phyloP scores from a whole-genome alignment of 2,113 vertebrate genomes.

The Numenius arquata region DNA sequence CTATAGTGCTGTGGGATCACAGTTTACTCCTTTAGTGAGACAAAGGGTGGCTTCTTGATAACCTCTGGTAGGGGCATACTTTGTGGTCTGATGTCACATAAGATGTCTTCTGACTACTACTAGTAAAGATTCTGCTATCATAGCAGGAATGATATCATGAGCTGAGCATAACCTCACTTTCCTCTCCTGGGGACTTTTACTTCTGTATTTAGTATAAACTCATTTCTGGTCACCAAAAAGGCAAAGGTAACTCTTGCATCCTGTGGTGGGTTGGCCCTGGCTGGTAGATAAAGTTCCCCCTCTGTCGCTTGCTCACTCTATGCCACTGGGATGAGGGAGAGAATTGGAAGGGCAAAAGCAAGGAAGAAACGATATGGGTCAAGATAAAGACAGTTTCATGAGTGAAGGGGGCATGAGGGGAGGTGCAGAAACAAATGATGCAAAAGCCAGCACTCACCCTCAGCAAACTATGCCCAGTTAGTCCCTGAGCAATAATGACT shows the following conservation, averaged over 20 bases:
- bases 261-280: background rate
- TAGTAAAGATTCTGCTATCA: background rate
- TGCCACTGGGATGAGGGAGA: background rate
- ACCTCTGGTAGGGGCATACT: background rate
- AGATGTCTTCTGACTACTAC: background rate
- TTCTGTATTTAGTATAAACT: background rate
- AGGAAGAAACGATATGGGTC: background rate
- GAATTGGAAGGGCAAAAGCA: background rate
- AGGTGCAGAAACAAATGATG: background rate
- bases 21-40: background rate
- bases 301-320: rapidly evolving
- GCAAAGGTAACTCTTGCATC: background rate
- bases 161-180: background rate
- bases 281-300: background rate
- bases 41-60: background rate
- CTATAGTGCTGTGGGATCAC: background rate
- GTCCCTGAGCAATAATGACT: background rate
- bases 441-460: background rate
- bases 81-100: background rate
- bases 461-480: background rate
- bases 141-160: background rate
- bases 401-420: background rate
- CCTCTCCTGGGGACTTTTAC: background rate
- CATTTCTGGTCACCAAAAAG: background rate
- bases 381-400: background rate